Percentiles rank a stretch among this genome's conserved stretches.
phyloP scores from a whole-genome alignment of 2,888 invertebrate species.

The Sphinx pinastri region DNA sequence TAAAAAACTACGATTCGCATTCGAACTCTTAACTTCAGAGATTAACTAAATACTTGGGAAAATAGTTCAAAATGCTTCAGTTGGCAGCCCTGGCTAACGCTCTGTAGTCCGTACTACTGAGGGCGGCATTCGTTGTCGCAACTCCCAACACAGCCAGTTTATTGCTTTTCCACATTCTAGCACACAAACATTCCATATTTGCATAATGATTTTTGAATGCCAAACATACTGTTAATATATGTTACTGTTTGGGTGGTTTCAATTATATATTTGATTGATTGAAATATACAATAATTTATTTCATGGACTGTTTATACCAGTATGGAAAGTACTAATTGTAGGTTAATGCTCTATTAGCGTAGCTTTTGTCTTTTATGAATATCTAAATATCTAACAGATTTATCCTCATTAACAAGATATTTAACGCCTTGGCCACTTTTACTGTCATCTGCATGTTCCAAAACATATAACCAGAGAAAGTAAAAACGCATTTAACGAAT shows the following conservation, averaged over 20 bases:
- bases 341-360: too few species aligned
- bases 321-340: too few species aligned
- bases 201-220: constrained; percentile 52
- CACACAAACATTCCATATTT: constrained; percentile 50
- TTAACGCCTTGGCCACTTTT: neutral
- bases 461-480: constrained; percentile 27
- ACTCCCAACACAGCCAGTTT: constrained; percentile 37
- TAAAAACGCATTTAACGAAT: constrained; percentile 15
- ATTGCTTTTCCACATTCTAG: constrained; percentile 53
- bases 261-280: neutral
- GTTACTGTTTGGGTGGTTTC: constrained; percentile 30
- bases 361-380: too few species aligned
- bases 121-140: constrained; percentile 48
- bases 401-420: neutral
- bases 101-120: neutral
- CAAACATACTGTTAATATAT: constrained; percentile 40
- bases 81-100: constrained; percentile 6
- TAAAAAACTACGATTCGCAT: too few species aligned
- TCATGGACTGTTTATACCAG: too few species aligned
- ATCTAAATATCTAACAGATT: neutral
- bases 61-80: neutral
- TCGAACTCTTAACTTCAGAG: neutral
- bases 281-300: too few species aligned
- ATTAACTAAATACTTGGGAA: neutral
- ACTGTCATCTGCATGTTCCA: constrained; percentile 30